Percentiles rank a stretch among this genome's conserved stretches.
These are phyloP conservation scores for Lepidostoma basale DNA, from an alignment of 1,140 invertebrate species.

Conservation along the genomic window DNA sequence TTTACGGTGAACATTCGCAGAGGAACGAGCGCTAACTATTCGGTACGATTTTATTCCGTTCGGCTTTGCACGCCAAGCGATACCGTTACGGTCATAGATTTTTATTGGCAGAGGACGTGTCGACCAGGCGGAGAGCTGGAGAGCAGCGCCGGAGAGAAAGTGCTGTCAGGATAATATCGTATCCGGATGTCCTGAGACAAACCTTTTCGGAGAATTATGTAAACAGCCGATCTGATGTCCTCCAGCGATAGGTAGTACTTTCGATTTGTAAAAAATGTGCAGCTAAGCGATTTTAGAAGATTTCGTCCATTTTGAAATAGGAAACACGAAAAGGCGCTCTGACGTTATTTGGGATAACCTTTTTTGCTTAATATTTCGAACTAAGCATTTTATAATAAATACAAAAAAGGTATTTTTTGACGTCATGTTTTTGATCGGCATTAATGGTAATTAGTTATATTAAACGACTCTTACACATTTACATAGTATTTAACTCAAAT, in stretches of 20 bases:
- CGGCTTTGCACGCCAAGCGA: conserved; percentile 29
- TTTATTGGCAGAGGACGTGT: conserved; percentile 42
- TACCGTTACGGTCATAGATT: conserved; percentile 45
- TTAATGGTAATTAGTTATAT: no score
- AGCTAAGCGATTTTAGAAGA: no score
- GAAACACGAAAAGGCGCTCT: no score
- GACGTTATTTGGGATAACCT: no score
- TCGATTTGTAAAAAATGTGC: no score
- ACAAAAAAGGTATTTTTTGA: no score
- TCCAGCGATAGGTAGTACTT: neutral
- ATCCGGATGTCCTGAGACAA: conserved; percentile 1
- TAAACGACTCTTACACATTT: no score
- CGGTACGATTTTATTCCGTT: conserved; percentile 30
- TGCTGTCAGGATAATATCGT: conserved; percentile 8
- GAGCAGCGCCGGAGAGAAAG: neutral
- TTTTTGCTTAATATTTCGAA: no score
- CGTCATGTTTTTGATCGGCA: no score
- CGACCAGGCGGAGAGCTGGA: neutral
- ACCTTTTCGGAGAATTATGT: conserved; percentile 14
- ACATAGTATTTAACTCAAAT: no score
- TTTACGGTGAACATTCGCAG: neutral
- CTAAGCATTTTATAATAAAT: no score
- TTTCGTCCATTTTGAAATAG: no score
- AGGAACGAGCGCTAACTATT: conserved; percentile 33
- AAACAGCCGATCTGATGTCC: neutral